Evolutionary conservation across 2,888 invertebrate species (phyloP), one percentile per base, ranked within the genome.

Genomic region (Timandra comae): DNA sequence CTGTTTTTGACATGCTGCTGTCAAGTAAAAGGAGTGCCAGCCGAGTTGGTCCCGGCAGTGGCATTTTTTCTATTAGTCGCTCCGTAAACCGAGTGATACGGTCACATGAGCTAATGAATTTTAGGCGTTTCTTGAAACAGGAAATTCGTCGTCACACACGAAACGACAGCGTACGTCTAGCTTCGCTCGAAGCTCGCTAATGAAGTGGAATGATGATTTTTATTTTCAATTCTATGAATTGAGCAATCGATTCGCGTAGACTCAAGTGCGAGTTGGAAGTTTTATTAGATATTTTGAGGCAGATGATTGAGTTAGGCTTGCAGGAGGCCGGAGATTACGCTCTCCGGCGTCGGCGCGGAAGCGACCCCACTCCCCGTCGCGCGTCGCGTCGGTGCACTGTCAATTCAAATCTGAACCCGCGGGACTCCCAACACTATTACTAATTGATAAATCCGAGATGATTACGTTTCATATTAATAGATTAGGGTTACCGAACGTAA

Each of bases 281-380:
- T 74, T 71, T 72, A 74, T 78, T 73, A 58, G 71, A 76, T 79
- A 78, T 81, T 80, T 81, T 76, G 67, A 72, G 67, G 69, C 64
- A 64, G 66, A 68, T 76, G 74, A 84, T 84, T 81, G 76, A 79
- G 81, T 84, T 82, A 80, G 75, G 52, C 62, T 65, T 65, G 57
- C 70, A 71, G n/a, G n/a, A 77, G 71, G 76, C 73, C 72, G 71
- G 79, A 78, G 79, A 77, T 71, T 68, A 77, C 76, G 80, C 82
- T 82, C 81, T 81, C 82, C 82, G 81, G 82, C 73, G 63, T 57
- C 60, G 56, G 54, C 55, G 60, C 66, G 66, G 65, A 65, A 62
- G 50, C 60, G 52, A 41, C 57, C 59, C 55, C 48, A 28, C 43
- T 43, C 38, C 36, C 32, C 39, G 41, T 31, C 30, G 22, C 29